Percentiles rank a stretch among this genome's conserved stretches.
Conservation (phyloP, 2,113 vertebrate genomes). For the Ophthalmolycus amberensis region DNA sequence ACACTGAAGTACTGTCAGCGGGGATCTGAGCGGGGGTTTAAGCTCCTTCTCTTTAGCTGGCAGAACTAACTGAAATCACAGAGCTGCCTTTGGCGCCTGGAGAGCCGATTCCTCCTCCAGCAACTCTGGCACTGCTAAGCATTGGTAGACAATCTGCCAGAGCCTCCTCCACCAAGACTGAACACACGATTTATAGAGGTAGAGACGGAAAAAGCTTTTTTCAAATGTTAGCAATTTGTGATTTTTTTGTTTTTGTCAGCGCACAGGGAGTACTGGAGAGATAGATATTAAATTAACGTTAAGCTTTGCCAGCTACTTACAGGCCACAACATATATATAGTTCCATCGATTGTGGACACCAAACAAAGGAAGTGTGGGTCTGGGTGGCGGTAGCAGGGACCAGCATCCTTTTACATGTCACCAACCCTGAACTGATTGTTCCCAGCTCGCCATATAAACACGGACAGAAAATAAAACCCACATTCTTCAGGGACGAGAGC, state of each 20-base stretch:
- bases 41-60: conserved; percentile 47
- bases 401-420: neutral
- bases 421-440: neutral
- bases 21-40: conserved; percentile 35
- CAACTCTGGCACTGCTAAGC: conserved; percentile 1
- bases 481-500: neutral
- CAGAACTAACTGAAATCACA: conserved; percentile 26
- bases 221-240: neutral
- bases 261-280: neutral
- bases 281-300: neutral
- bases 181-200: neutral
- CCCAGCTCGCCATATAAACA: neutral
- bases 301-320: neutral
- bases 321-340: neutral
- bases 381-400: neutral
- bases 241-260: neutral
- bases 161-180: conserved; percentile 27
- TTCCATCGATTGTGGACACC: neutral
- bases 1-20: conserved; percentile 18
- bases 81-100: conserved; percentile 26
- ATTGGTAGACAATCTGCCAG: conserved; percentile 26
- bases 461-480: neutral
- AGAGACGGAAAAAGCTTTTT: neutral
- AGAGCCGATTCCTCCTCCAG: conserved; percentile 32
- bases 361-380: neutral